A percentile compares a stretch with the other conserved stretches of the same genome.
These are phyloP conservation scores for Blera fallax DNA, from an alignment of 2,888 invertebrate genomes.

Conservation along the genomic window DNA sequence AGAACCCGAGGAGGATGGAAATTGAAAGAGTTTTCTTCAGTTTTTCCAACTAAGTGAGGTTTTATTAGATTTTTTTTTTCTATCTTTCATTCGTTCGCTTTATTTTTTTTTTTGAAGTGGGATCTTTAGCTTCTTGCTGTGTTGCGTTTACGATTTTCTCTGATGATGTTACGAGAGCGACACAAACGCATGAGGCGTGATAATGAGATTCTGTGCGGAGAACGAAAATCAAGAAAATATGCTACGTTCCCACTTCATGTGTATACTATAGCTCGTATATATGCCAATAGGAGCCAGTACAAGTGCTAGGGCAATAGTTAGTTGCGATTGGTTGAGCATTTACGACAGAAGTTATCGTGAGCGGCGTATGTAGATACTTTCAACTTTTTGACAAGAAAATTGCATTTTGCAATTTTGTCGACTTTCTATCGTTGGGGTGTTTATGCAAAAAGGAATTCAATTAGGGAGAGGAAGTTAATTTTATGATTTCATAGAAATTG, in stretches of 20 bases:
- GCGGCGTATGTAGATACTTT: constrained; percentile 21
- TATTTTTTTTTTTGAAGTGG: neutral
- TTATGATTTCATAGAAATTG: constrained; percentile 34
- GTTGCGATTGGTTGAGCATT: constrained; percentile 51
- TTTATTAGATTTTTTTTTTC: constrained; percentile 54
- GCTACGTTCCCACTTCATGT: neutral
- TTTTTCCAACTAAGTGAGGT: constrained; percentile 57
- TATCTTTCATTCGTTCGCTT: neutral
- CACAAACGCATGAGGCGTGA: constrained; percentile 57
- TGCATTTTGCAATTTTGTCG: constrained; percentile 34
- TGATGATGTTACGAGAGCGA: constrained; percentile 32
- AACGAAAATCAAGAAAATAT: constrained; percentile 23
- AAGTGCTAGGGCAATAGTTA: constrained; percentile 24
- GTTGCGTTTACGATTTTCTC: constrained; percentile 40
- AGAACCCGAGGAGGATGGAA: constrained; percentile 34
- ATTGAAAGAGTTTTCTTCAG: constrained; percentile 43
- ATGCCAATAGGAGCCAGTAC: neutral
- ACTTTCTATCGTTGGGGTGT: neutral
- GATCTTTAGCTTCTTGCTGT: constrained; percentile 43
- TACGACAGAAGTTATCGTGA: constrained; percentile 18
- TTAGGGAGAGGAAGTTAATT: constrained; percentile 52
- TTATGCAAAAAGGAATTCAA: constrained; percentile 27
- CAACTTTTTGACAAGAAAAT: constrained; percentile 51
- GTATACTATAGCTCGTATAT: neutral
- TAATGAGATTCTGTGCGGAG: constrained; percentile 47